Evolutionary conservation across 2,888 invertebrate genomes (phyloP).

Genomic region (Ophion slaviceki): DNA sequence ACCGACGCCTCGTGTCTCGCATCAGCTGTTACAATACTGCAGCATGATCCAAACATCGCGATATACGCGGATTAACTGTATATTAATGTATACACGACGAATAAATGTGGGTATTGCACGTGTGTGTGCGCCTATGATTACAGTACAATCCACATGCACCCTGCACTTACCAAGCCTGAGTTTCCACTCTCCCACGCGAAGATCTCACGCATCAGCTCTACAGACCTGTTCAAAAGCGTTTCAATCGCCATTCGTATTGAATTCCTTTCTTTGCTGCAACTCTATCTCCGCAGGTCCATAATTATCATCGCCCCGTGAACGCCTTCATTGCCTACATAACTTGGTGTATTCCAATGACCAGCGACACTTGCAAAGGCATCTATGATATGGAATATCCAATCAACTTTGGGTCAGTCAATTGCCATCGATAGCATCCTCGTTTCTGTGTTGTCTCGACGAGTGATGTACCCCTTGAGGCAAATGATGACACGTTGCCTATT

Average conservation of each 20-base stretch:
- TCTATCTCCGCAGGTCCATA: no score
- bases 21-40: slow-evolving; percentile 61
- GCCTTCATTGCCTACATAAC: not conserved
- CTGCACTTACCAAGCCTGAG: slow-evolving; percentile 29
- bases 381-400: slow-evolving; percentile 3
- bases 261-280: no score
- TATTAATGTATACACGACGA: not conserved
- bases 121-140: slow-evolving; percentile 28
- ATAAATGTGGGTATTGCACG: not conserved
- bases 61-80: slow-evolving; percentile 29
- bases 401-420: not conserved
- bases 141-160: slow-evolving; percentile 33
- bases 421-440: slow-evolving; percentile 2
- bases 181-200: slow-evolving; percentile 60
- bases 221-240: slow-evolving; percentile 19
- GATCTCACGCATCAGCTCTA: slow-evolving; percentile 19
- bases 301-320: no score
- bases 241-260: no score
- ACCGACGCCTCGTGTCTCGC: slow-evolving; percentile 64
- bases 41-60: slow-evolving; percentile 7
- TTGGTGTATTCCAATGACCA: not conserved
- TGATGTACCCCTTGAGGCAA: slow-evolving; percentile 1
- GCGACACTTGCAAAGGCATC: not conserved
- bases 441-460: slow-evolving; percentile 12
- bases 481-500: not conserved